phyloP scores from a whole-genome alignment of 2,888 invertebrate species.

The Oxytorus armatus region DNA sequence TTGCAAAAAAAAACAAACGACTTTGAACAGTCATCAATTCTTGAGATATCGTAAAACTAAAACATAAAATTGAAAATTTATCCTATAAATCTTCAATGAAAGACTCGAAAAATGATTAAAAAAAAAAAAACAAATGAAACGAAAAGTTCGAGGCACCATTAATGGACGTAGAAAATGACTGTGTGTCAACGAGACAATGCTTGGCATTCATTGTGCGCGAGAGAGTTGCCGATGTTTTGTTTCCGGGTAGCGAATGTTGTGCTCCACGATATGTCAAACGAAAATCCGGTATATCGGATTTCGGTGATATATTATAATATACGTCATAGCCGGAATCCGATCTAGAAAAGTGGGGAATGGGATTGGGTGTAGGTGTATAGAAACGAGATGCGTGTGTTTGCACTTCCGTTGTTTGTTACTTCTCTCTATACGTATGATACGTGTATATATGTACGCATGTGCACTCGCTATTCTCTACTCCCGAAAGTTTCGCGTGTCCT shows the following conservation, averaged over 20 bases:
- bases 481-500: slow-evolving; percentile 11
- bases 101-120: not conserved
- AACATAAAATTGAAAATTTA: not conserved
- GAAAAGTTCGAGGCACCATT: not conserved
- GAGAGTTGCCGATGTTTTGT: slow-evolving; percentile 52
- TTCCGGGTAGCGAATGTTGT: slow-evolving; percentile 1
- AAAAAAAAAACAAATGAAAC: too few species aligned
- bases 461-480: slow-evolving; percentile 48
- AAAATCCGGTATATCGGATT: slow-evolving; percentile 59
- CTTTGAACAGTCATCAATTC: too few species aligned
- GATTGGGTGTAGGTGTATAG: slow-evolving; percentile 45
- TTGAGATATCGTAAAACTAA: too few species aligned
- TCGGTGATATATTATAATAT: slow-evolving; percentile 60
- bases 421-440: not conserved
- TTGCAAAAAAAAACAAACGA: too few species aligned
- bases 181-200: slow-evolving; percentile 17
- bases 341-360: slow-evolving; percentile 27
- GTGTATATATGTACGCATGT: slow-evolving; percentile 9
- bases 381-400: slow-evolving; percentile 62
- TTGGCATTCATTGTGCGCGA: slow-evolving; percentile 23
- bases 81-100: not conserved
- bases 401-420: slow-evolving; percentile 56
- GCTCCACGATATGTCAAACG: slow-evolving; percentile 31
- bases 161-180: slow-evolving; percentile 27
- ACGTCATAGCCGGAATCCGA: slow-evolving; percentile 52